phyloP scores from a whole-genome alignment of 2,113 vertebrate genomes.

The Cochlearius cochlearius region DNA sequence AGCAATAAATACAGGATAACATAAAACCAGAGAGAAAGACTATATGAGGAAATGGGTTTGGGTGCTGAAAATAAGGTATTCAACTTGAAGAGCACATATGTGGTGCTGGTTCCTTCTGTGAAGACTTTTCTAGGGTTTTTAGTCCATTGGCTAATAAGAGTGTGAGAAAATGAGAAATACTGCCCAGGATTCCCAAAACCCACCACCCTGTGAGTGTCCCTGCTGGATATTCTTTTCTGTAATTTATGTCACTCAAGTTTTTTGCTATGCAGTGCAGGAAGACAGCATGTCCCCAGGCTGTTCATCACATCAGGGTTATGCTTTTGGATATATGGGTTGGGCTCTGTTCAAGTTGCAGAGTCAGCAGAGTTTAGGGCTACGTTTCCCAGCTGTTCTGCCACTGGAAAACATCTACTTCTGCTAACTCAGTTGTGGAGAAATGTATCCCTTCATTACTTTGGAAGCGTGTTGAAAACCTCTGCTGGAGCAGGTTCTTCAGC shows the following conservation, averaged over 20 bases:
- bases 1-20: not conserved
- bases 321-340: not conserved
- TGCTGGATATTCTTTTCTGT: not conserved
- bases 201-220: rapidly evolving
- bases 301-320: not conserved
- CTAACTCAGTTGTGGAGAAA: not conserved
- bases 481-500: not conserved
- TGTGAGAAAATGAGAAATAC: not conserved
- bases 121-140: not conserved
- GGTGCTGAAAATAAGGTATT: not conserved
- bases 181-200: not conserved
- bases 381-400: not conserved
- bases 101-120: not conserved
- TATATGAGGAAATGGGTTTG: not conserved
- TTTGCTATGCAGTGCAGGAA: not conserved
- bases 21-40: not conserved
- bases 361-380: not conserved
- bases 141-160: not conserved
- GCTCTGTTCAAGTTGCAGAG: not conserved
- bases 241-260: not conserved
- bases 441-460: not conserved
- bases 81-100: not conserved
- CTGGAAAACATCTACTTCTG: not conserved
- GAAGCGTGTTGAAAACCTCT: not conserved
- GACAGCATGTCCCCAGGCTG: not conserved